Evolutionary conservation across 2,113 vertebrate genomes (phyloP).

Genomic region (Gallinago media): DNA sequence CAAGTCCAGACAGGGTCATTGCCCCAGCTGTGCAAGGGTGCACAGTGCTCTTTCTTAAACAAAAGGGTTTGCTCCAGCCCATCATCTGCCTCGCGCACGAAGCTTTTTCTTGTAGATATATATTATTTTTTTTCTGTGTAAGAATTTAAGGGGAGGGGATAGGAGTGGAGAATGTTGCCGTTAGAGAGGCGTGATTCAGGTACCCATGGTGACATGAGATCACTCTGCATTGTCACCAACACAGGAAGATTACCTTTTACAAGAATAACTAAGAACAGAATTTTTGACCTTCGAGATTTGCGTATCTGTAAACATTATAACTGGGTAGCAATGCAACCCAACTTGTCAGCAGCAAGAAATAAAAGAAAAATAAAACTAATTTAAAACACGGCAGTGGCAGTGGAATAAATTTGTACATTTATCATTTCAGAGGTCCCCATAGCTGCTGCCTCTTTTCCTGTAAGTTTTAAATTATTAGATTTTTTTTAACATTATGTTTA

Average conservation of each 20-base stretch:
- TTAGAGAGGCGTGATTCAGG: slow-evolving; percentile 10
- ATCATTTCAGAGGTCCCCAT: slow-evolving; percentile 50
- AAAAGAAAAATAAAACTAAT: slow-evolving; percentile 56
- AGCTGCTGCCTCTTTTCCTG: not conserved
- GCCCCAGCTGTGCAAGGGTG: fast-evolving
- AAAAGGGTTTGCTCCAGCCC: not conserved
- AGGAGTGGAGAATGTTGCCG: not conserved
- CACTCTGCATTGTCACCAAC: not conserved
- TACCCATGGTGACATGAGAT: slow-evolving; percentile 18
- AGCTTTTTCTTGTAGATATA: not conserved
- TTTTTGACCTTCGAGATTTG: slow-evolving; percentile 43
- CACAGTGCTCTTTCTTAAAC: not conserved
- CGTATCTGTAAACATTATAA: slow-evolving; percentile 42
- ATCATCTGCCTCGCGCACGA: not conserved
- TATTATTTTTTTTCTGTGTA: not conserved
- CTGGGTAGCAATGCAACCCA: not conserved
- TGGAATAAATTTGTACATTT: slow-evolving; percentile 53
- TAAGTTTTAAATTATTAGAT: slow-evolving; percentile 41
- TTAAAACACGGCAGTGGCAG: slow-evolving; percentile 24
- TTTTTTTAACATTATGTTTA: slow-evolving; percentile 28
- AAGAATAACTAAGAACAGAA: slow-evolving; percentile 15
- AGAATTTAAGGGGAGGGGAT: not conserved
- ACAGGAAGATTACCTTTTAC: not conserved
- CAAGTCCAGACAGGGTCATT: not conserved
- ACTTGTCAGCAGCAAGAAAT: slow-evolving; percentile 47